Conservation (phyloP, 2,888 invertebrate genomes). For the Acrobasis consociella region DNA sequence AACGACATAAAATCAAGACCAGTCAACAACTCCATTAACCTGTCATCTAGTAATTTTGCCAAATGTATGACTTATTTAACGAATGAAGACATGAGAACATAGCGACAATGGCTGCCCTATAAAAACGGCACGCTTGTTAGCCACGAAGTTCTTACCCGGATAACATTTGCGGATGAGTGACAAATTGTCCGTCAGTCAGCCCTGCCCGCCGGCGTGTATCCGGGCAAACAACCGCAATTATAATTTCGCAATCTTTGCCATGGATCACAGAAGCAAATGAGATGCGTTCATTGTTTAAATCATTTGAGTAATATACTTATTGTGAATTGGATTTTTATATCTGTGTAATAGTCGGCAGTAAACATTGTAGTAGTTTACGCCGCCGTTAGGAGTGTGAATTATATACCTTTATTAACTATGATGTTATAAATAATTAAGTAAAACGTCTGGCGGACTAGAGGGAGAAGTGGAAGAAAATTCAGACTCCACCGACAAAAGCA, state of each 20-base stretch:
- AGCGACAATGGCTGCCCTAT: constrained; percentile 37
- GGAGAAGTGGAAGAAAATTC: no score
- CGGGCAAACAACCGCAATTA: constrained; percentile 18
- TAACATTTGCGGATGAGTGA: constrained; percentile 47
- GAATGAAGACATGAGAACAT: constrained; percentile 14
- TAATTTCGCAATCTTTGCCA: constrained; percentile 21
- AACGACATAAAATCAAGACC: neutral
- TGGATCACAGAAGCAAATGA: constrained; percentile 10
- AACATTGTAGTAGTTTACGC: no score
- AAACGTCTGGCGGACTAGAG: no score
- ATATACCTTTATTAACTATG: no score
- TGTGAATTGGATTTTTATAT: neutral
- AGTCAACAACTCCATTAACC: neutral
- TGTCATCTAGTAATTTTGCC: constrained; percentile 1
- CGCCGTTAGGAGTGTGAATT: no score
- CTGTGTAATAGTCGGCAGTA: neutral
- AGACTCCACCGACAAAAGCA: no score
- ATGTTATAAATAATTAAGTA: no score
- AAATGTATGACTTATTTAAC: constrained; percentile 13
- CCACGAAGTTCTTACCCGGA: constrained; percentile 37
- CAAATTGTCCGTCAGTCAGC: constrained; percentile 54
- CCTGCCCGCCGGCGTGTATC: constrained; percentile 17
- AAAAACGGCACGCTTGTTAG: constrained; percentile 51
- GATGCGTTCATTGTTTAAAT: constrained; percentile 6
- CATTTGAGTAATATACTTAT: neutral